phyloP scores from a whole-genome alignment of 2,113 vertebrate genomes.

The Rhabdornis inornatus region DNA sequence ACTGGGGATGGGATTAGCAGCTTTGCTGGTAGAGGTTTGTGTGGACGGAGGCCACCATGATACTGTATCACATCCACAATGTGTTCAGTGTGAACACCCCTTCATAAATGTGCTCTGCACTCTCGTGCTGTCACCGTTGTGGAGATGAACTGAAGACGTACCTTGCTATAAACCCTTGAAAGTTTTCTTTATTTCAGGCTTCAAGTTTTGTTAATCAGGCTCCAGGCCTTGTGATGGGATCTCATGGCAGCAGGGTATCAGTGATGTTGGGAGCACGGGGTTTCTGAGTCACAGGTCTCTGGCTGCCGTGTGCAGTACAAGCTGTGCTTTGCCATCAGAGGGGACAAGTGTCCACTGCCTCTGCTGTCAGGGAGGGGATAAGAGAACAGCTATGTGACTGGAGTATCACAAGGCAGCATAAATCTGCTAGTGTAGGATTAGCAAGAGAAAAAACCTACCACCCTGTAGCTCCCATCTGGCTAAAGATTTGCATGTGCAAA shows the following conservation, averaged over 20 bases:
- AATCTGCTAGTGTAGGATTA: background rate
- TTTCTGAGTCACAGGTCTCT: background rate
- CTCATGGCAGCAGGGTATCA: background rate
- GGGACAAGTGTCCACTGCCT: background rate
- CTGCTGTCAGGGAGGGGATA: background rate
- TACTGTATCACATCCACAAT: accelerated
- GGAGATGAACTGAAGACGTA: background rate
- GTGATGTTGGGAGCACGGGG: accelerated
- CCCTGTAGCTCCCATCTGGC: background rate
- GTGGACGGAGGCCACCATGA: background rate
- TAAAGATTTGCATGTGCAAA: background rate
- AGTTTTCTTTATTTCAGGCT: background rate
- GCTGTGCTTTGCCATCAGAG: background rate
- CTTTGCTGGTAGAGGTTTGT: background rate
- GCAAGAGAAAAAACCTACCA: background rate
- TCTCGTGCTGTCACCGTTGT: accelerated
- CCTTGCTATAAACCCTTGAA: background rate
- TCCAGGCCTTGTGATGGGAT: background rate
- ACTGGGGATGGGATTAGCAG: background rate
- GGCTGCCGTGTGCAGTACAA: background rate
- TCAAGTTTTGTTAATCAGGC: background rate
- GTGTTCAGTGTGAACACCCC: accelerated
- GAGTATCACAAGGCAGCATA: background rate
- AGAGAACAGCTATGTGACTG: background rate
- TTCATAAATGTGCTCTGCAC: accelerated